phyloP scores from a whole-genome alignment of 1,140 invertebrate genomes.

The Ptiloglossa arizonensis region DNA sequence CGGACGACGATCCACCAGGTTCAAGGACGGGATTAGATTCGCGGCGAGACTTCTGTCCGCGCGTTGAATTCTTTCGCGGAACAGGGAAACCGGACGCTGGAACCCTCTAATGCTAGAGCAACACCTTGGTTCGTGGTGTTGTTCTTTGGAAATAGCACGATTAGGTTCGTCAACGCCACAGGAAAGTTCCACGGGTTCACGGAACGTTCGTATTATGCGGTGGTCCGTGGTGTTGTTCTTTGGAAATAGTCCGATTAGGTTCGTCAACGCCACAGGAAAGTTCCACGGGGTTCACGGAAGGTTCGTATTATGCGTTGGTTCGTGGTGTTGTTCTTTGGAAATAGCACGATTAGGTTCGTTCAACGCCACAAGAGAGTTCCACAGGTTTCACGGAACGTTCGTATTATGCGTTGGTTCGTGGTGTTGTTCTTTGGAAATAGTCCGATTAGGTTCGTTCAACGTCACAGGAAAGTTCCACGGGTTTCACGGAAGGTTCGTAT shows the following conservation, averaged over 20 bases:
- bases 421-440: neutral
- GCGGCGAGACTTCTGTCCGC: neutral
- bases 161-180: neutral
- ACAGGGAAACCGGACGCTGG: neutral
- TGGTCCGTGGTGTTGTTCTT: neutral
- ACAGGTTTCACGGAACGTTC: neutral
- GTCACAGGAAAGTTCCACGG: neutral
- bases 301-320: neutral
- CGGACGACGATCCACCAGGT: neutral
- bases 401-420: neutral
- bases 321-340: neutral
- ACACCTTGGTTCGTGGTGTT: neutral
- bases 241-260: neutral
- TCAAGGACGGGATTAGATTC: slow-evolving; percentile 30
- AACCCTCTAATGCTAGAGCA: slow-evolving; percentile 19
- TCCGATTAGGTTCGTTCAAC: neutral
- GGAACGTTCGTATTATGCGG: too few species aligned
- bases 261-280: neutral
- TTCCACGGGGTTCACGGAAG: neutral
- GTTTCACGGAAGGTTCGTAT: neutral
- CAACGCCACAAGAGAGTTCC: neutral
- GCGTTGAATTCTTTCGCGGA: neutral
- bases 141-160: neutral
- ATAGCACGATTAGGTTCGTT: neutral
- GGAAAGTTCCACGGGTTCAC: neutral